Base-by-base conservation (phyloP, 2,888 invertebrate genomes). In the Platerodrilus igneus region DNA sequence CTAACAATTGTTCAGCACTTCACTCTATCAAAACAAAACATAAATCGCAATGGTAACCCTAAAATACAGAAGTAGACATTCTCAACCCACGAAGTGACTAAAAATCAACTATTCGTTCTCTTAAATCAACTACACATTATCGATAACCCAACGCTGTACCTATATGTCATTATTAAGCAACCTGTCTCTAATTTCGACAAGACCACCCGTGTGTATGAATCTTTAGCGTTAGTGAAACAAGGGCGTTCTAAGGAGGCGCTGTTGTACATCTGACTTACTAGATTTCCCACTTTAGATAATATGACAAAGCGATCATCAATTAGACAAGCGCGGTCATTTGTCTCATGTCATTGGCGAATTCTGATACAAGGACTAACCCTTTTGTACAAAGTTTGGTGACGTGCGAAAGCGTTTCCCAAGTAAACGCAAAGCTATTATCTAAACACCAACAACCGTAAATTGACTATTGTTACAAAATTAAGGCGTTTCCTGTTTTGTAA, bases 251-350 rank as follows among this genome's bases (percentile, higher is more conserved):
- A 46, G 38, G 31, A 42, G 38, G 35, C 33, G 38, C 39, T 46
- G 38, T 34, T 39, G 38, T 38, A 35, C 27, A 36, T 26, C 25
- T 28, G 23, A 29, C 33, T 48, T 51, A 55, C 52, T 45, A 58
- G 58, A 60, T 61, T 59, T 59, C 60, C 62, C 62, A 62, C 61
- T 62, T 59, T 56, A 62, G 63, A 63, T n/a, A n/a, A n/a, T 64
- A 62, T 60, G 61, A 62, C 63, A 60, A 60, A 60, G 54, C 52
- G 60, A 62, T 63, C 63, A 64, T 64, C 62, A 64, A 63, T 64
- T 64, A 63, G 58, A 59, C 60, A 57, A 59, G 57, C 56, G 52
- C 55, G 58, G 57, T 64, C 63, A 63, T 64, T 64, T 63, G 61
- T 64, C 60, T 58, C 53, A 45, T 58, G 61, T 61, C 62, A 60